Base-by-base conservation (phyloP, 2,888 invertebrate genomes). In the Caenorhabditis macrosperma region DNA sequence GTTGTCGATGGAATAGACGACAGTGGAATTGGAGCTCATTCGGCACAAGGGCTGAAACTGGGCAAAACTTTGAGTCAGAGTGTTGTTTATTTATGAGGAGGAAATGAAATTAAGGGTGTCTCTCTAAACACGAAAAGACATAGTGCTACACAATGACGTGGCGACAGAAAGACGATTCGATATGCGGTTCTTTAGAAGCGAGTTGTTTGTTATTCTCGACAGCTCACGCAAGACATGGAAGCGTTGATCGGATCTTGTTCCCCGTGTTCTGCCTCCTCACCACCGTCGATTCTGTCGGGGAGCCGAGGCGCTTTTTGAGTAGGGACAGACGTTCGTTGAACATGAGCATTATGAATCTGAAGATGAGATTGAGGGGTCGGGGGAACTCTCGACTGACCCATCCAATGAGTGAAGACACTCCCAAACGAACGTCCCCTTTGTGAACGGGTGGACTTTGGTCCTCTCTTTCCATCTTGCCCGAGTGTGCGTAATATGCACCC, bases 261-360 rank as follows among this genome's bases (percentile, higher is more conserved):
- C n/a, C n/a, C n/a, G n/a, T 46, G 3, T 1, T 46, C 46, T 17
- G 22, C 5, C 3, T 6, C 4, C 12, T 4, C 15, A 15, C 41
- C 17, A 48, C 28, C 0, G 57, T 35, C 26, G 48, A 24, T 1
- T 35, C 35, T 17, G 68, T 35, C 33, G 68, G 26, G 6, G 60
- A 52, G 3, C 1, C 3, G 6, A 61, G 17, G 9, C 28, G 50
- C 24, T 46, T 57, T 9, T 63, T 63, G 17, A 72, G 24, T 9
- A 72, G 55, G 3, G 63, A 55, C 9, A 72, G 35, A 7, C 55
- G 55, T 46, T 72, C 72, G 54, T 72, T 72, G 72, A 72, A 72
- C 72, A 72, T 63, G 1, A 72, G 20, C 72, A 72, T 72, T 30
- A 72, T 64, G 63, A 72, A 72, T n/a, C 71, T 71, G 52, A 9